phyloP scores from a whole-genome alignment of 2,888 invertebrate species.

The Cyaniris semiargus region DNA sequence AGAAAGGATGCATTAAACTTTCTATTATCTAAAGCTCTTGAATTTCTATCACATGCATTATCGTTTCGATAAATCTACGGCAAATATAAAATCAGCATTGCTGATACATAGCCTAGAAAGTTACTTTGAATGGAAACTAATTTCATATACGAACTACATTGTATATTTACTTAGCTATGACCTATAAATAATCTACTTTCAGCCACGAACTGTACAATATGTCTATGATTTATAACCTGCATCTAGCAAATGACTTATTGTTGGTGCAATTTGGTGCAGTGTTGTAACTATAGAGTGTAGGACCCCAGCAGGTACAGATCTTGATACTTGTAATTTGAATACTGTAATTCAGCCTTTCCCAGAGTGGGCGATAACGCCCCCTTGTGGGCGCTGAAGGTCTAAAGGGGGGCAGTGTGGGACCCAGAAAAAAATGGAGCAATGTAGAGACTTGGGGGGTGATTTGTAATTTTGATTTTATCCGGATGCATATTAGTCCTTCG shows the following conservation, averaged over 20 bases:
- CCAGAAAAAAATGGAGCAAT: no score
- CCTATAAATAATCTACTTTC: slow-evolving; percentile 61
- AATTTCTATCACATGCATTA: slow-evolving; percentile 16
- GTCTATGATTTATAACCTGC: slow-evolving; percentile 23
- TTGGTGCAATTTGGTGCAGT: slow-evolving; percentile 17
- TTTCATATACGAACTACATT: slow-evolving; percentile 62
- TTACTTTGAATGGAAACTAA: slow-evolving; percentile 69
- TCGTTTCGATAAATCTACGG: slow-evolving; percentile 4
- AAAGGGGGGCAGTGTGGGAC: no score
- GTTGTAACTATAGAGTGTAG: slow-evolving; percentile 22
- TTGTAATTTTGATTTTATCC: no score
- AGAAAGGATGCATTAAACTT: background rate
- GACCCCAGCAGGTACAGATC: slow-evolving; percentile 18
- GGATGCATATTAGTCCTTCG: no score
- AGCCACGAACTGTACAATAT: slow-evolving; percentile 43
- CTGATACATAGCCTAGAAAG: slow-evolving; percentile 57
- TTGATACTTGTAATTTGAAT: slow-evolving; percentile 29
- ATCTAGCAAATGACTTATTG: slow-evolving; percentile 27
- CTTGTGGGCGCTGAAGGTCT: no score
- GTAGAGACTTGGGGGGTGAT: no score
- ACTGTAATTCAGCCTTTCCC: no score
- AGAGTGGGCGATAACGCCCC: no score
- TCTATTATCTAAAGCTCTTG: slow-evolving; percentile 5
- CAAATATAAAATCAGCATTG: slow-evolving; percentile 17
- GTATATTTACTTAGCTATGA: slow-evolving; percentile 57